Conservation (phyloP, 2,888 invertebrate species). For the Cheiracanthium punctorium region DNA sequence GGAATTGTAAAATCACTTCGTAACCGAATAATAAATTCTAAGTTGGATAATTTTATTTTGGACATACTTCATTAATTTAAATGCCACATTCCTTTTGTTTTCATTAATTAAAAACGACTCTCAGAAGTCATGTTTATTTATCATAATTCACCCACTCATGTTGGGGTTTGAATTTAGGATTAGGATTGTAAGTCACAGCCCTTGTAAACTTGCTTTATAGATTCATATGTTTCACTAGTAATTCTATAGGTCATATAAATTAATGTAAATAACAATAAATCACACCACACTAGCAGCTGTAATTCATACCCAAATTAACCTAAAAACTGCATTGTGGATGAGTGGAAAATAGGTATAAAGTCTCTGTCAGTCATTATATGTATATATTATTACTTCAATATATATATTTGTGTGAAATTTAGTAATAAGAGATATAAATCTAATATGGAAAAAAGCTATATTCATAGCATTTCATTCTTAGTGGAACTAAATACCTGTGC, state of each 20-base stretch:
- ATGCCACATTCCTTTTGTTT: no score
- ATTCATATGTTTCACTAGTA: conserved; percentile 33
- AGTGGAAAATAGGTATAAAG: conserved; percentile 51
- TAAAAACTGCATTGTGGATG: conserved; percentile 22
- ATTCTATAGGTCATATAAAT: conserved; percentile 17
- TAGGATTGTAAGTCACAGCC: conserved; percentile 17
- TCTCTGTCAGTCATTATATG: conserved; percentile 57
- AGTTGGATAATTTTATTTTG: no score
- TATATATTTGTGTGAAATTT: conserved; percentile 64
- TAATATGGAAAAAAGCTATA: conserved; percentile 54
- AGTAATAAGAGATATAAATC: conserved; percentile 53
- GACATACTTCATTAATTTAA: no score
- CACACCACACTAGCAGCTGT: conserved; percentile 40
- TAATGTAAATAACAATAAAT: conserved; percentile 60
- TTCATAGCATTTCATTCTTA: not conserved
- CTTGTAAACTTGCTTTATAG: conserved; percentile 25
- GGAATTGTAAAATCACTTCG: no score
- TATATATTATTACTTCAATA: conserved; percentile 55
- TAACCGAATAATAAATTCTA: no score
- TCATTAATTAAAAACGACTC: no score
- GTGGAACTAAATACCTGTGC: no score
- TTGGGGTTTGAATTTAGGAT: conserved; percentile 6
- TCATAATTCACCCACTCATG: not conserved
- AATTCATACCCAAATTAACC: conserved; percentile 27
- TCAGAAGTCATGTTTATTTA: not conserved